These are phyloP conservation scores for Engraulis encrasicolus DNA, from an alignment of 2,113 vertebrate genomes.

Conservation along the genomic window DNA sequence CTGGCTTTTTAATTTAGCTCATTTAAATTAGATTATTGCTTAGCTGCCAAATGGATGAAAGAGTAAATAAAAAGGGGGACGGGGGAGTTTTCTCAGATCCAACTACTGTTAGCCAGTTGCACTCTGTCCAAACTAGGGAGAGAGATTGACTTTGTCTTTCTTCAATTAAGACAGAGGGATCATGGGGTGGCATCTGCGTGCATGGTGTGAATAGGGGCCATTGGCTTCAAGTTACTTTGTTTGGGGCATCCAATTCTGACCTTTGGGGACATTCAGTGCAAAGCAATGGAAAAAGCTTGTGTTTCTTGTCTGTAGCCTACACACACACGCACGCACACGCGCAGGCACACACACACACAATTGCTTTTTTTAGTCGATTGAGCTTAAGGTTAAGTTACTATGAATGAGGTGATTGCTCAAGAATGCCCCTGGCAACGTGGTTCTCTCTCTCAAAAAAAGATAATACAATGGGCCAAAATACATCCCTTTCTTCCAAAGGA, in stretches of 20 bases:
- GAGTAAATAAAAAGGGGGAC: neutral
- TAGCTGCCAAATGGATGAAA: slow-evolving; percentile 8
- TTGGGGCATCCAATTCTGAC: too few species aligned
- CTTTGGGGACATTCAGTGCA: too few species aligned
- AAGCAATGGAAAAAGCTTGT: too few species aligned
- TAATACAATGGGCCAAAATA: too few species aligned
- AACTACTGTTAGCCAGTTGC: neutral
- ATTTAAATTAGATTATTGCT: neutral
- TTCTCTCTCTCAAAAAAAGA: too few species aligned
- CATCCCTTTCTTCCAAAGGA: too few species aligned
- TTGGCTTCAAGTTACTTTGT: slow-evolving; percentile 23
- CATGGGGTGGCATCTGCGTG: slow-evolving; percentile 6
- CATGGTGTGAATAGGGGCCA: slow-evolving; percentile 29
- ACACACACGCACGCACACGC: too few species aligned
- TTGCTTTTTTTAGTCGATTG: too few species aligned
- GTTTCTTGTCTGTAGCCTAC: too few species aligned
- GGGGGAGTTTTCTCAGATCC: neutral
- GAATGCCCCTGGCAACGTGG: neutral
- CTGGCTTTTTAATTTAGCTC: neutral
- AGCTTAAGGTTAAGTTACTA: neutral
- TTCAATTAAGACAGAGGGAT: slow-evolving; percentile 12
- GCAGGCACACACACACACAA: neutral
- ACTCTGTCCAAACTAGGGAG: neutral
- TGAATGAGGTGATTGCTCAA: neutral
- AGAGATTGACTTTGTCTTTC: neutral